Conservation (phyloP, 2,888 invertebrate species). For the Eupithecia subumbrata region DNA sequence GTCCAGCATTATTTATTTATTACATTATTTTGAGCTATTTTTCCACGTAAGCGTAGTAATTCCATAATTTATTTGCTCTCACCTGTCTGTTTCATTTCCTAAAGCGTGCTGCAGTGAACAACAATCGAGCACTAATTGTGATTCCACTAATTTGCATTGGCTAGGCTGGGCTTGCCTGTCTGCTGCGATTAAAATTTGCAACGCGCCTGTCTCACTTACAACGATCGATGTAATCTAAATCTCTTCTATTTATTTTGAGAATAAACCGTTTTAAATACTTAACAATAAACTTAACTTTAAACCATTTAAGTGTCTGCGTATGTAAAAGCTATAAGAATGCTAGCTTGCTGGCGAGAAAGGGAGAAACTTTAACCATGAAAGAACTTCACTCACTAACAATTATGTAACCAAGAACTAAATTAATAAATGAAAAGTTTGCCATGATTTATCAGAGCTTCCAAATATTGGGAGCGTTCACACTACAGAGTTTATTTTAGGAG, state of each 20-base stretch:
- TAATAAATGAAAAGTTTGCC: neutral
- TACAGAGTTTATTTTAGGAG: neutral
- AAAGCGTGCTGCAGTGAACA: conserved; percentile 69
- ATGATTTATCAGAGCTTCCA: neutral
- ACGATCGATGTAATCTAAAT: neutral
- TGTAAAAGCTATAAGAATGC: neutral
- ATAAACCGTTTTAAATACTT: neutral
- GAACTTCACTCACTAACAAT: neutral
- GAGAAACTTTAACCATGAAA: neutral
- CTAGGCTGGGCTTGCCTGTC: conserved; percentile 56
- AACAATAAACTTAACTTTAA: neutral
- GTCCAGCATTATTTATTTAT: too few relatives aligned
- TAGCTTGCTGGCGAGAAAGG: neutral
- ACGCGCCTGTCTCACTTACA: conserved; percentile 14
- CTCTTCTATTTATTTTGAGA: neutral
- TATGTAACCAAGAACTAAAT: neutral
- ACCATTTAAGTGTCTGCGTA: neutral
- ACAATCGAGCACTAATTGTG: conserved; percentile 78
- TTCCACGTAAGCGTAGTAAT: conserved; percentile 9
- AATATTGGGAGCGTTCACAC: neutral
- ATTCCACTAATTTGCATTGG: conserved; percentile 78
- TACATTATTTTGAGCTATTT: neutral
- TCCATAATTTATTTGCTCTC: conserved; percentile 69
- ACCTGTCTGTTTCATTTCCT: conserved; percentile 71
- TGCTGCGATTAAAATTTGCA: conserved; percentile 51